Percentiles rank a stretch among this genome's conserved stretches.
These are phyloP conservation scores for Bibio marci DNA, from an alignment of 2,888 invertebrate genomes.

Conservation along the genomic window DNA sequence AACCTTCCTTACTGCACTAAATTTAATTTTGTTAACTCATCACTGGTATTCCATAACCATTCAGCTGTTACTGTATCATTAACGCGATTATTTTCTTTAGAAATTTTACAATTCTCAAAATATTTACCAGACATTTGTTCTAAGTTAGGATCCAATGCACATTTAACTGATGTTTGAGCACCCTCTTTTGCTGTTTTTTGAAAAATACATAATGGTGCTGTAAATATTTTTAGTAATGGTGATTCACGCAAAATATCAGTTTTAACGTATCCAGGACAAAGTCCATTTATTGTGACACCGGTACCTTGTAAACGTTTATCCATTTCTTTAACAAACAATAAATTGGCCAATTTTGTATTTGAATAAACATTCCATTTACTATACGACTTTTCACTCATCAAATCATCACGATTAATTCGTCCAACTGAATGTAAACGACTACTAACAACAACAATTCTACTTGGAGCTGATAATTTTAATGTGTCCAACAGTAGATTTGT, in stretches of 20 bases:
- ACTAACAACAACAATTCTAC: conserved; percentile 59
- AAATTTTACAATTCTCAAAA: conserved; percentile 39
- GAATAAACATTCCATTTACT: conserved; percentile 45
- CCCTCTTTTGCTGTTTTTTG: conserved; percentile 20
- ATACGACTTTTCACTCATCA: conserved; percentile 53
- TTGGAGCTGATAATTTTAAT: conserved; percentile 41
- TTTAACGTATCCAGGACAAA: conserved; percentile 57
- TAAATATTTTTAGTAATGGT: conserved; percentile 9
- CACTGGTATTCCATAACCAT: conserved; percentile 40
- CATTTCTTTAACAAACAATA: conserved; percentile 54
- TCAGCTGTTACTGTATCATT: conserved; percentile 34
- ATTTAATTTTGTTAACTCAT: conserved; percentile 20
- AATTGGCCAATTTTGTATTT: conserved; percentile 64
- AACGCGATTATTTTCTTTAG: conserved; percentile 32
- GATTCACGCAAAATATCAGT: conserved; percentile 39
- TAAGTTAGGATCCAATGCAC: conserved; percentile 25
- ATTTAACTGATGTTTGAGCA: conserved; percentile 25
- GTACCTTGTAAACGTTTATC: conserved; percentile 38
- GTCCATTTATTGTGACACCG: conserved; percentile 46
- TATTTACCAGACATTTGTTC: conserved; percentile 20
- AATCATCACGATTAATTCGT: conserved; percentile 44
- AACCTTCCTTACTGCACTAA: too few relatives aligned
- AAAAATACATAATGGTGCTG: too few relatives aligned
- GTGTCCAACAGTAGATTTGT: conserved; percentile 37
- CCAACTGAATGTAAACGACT: conserved; percentile 52